These are phyloP conservation scores for Pluvianellus socialis DNA, from an alignment of 2,113 vertebrate genomes.

Conservation along the genomic window DNA sequence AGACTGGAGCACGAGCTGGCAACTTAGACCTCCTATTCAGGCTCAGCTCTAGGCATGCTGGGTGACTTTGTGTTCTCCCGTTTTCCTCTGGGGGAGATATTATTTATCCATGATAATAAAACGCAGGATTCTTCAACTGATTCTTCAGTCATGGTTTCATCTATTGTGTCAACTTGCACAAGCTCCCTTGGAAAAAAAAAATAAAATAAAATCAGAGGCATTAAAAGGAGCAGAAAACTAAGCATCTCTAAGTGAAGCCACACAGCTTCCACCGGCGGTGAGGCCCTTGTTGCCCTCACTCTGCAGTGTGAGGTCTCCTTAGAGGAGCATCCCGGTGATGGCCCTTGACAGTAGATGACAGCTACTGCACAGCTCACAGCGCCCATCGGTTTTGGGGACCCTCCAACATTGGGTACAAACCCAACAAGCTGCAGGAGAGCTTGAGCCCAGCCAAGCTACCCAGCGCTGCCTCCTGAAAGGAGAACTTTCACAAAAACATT, in stretches of 20 bases:
- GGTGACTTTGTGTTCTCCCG: conserved; percentile 21
- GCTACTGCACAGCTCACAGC: background rate
- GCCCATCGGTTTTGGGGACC: background rate
- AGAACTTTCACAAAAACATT: background rate
- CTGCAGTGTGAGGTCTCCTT: background rate
- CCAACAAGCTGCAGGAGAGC: background rate
- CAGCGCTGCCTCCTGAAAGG: background rate
- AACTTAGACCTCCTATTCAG: conserved; percentile 12
- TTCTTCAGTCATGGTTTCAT: conserved; percentile 9
- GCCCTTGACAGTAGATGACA: background rate
- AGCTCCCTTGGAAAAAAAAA: background rate
- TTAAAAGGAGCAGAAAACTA: background rate
- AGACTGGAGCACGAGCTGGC: background rate
- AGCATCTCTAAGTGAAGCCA: background rate
- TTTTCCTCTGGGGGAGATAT: conserved; percentile 25
- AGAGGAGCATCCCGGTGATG: background rate
- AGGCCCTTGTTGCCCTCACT: background rate
- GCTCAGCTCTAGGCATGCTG: conserved; percentile 15
- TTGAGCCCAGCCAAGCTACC: background rate
- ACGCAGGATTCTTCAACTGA: background rate
- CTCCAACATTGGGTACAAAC: background rate
- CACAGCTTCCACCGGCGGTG: background rate
- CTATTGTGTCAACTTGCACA: conserved; percentile 1
- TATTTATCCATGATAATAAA: conserved; percentile 39
- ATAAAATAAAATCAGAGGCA: background rate